These are phyloP conservation scores for Leguminivora glycinivorella DNA, from an alignment of 1,140 invertebrate genomes.

Conservation along the genomic window DNA sequence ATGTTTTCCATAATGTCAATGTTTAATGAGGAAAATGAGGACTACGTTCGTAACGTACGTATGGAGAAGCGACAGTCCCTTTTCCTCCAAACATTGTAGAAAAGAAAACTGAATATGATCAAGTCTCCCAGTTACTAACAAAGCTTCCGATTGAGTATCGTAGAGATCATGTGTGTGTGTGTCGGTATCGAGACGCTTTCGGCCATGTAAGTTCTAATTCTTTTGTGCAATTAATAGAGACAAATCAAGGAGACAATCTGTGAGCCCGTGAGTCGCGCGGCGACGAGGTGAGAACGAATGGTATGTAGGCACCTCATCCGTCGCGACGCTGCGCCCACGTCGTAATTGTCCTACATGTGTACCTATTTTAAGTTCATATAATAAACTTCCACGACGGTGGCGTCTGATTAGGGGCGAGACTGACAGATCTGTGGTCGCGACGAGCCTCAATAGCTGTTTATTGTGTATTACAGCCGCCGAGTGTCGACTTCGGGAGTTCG, in stretches of 20 bases:
- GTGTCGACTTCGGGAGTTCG: conserved; percentile 36
- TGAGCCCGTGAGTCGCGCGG: conserved; percentile 31
- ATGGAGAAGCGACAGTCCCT: too few relatives aligned
- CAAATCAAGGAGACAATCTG: neutral
- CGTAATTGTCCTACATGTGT: conserved; percentile 71
- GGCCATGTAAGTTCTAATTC: too few relatives aligned
- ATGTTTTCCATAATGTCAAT: too few relatives aligned
- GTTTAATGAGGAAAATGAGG: too few relatives aligned
- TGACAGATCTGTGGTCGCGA: conserved; percentile 54
- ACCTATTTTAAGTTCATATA: conserved; percentile 60
- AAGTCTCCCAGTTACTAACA: too few relatives aligned
- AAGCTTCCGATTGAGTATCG: too few relatives aligned
- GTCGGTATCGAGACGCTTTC: too few relatives aligned
- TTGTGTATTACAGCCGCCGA: conserved; percentile 40
- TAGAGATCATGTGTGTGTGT: too few relatives aligned
- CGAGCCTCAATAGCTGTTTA: conserved; percentile 39
- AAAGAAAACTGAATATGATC: too few relatives aligned
- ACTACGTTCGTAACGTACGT: too few relatives aligned
- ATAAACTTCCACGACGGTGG: conserved; percentile 52
- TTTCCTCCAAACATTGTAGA: too few relatives aligned
- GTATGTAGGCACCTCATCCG: conserved; percentile 55
- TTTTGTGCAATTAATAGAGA: neutral
- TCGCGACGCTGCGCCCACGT: conserved; percentile 42
- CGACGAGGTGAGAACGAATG: conserved; percentile 60
- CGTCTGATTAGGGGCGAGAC: conserved; percentile 52